Conservation (phyloP, 1,140 invertebrate genomes). For the Dufourea novaeangliae region DNA sequence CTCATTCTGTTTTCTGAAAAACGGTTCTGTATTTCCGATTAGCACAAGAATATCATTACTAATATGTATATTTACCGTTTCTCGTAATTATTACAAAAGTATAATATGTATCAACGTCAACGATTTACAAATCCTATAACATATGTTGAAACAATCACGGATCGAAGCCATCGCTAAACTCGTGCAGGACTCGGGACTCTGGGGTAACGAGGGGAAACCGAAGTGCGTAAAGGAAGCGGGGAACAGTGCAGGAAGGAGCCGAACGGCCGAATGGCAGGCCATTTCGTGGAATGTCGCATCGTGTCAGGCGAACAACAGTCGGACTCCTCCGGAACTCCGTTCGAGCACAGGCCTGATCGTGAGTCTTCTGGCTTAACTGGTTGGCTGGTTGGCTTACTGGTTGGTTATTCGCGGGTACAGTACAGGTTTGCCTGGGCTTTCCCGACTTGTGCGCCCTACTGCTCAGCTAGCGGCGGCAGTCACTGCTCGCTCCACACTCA, state of each 20-base stretch:
- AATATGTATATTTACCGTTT: too few species aligned
- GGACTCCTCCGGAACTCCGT: conserved; percentile 72
- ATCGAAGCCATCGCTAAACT: conserved; percentile 12
- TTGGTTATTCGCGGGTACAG: conserved; percentile 29
- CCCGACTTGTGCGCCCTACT: conserved; percentile 35
- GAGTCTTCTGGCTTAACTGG: conserved; percentile 57
- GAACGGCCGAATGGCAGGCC: conserved; percentile 46
- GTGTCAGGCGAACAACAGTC: conserved; percentile 74
- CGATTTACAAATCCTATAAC: too few species aligned
- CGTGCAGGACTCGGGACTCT: neutral
- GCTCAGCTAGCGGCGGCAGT: conserved; percentile 35
- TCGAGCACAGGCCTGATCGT: conserved; percentile 38
- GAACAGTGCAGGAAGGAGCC: conserved; percentile 15
- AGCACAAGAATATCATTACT: too few species aligned
- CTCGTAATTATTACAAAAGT: too few species aligned
- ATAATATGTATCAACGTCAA: neutral
- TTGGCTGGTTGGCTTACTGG: conserved; percentile 47
- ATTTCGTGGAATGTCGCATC: conserved; percentile 73
- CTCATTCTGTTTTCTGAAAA: too few species aligned
- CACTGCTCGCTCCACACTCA: conserved; percentile 31
- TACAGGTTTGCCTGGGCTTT: too few species aligned
- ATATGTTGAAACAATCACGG: too few species aligned
- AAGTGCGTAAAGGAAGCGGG: conserved; percentile 35
- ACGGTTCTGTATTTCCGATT: too few species aligned
- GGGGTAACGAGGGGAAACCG: conserved; percentile 26